These are phyloP conservation scores for Ethmia dodecea DNA, from an alignment of 2,888 invertebrate genomes.

Conservation along the genomic window DNA sequence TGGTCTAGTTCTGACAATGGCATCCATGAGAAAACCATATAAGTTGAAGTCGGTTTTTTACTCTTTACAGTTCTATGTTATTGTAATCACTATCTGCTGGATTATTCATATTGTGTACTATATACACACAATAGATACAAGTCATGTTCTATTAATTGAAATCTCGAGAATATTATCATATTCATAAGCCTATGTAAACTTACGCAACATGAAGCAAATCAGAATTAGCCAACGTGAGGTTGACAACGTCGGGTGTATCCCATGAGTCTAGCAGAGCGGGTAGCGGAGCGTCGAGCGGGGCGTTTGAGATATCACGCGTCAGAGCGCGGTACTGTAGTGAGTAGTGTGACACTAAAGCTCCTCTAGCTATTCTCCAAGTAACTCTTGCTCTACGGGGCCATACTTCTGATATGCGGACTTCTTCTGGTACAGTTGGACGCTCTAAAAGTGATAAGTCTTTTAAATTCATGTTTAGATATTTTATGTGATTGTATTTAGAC, in stretches of 20 bases:
- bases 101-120: too few species aligned
- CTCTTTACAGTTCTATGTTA: too few species aligned
- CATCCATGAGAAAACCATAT: too few species aligned
- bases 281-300: slow-evolving; percentile 54
- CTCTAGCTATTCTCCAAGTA: slow-evolving; percentile 60
- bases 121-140: too few species aligned
- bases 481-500: too few species aligned
- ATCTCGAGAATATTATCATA: slow-evolving; percentile 30
- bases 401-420: slow-evolving; percentile 65
- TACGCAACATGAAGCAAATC: slow-evolving; percentile 67
- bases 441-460: too few species aligned
- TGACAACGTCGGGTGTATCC: slow-evolving; percentile 60
- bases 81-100: too few species aligned
- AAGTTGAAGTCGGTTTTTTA: too few species aligned
- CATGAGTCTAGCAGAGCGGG: slow-evolving; percentile 58
- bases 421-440: slow-evolving; percentile 62
- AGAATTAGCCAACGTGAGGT: slow-evolving; percentile 59
- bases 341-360: slow-evolving; percentile 63
- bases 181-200: slow-evolving; percentile 40
- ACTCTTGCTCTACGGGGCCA: slow-evolving; percentile 66
- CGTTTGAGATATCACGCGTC: slow-evolving; percentile 45
- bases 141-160: slow-evolving; percentile 22
- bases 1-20: too few species aligned
- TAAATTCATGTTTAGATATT: too few species aligned
- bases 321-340: slow-evolving; percentile 60